Base-by-base conservation (phyloP, 2,113 vertebrate species). In the Boleophthalmus pectinirostris region DNA sequence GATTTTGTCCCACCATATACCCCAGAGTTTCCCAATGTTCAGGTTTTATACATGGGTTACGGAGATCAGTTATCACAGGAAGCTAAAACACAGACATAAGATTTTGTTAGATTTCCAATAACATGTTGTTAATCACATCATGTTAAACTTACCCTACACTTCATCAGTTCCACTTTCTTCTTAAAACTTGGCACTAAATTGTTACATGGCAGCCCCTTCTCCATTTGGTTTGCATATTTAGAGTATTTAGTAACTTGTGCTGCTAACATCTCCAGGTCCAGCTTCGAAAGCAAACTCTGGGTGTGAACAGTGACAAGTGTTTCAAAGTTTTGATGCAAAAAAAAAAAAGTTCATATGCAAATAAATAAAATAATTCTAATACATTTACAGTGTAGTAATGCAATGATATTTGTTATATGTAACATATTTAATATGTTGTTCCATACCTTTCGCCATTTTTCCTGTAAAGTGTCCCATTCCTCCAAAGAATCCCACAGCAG, bases 151-250 rank as follows among this genome's bases (percentile, higher is more conserved):
- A 95, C 95, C 95, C 94, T 95, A 78, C 93, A 92, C 88, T 89
- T 94, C 90, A 93, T 94, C 58, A 80, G 75, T 21, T 96, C 94
- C 79, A 96, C 94, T 8, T 93, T 93, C 0, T 71, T 56, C 87
- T 95, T 96, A 25, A 96, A 92, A 45, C 65, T 60, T 16, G 92
- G 88, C 38, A 95, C 90, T 3, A 94, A 91, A 11, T 70, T 93
- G 82, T 96, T 97, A 25, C 82, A 87, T 9, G 92, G 92, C 70
- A 97, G 90, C 14, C 94, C 94, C 79, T 94, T 95, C 86, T 96
- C 94, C 82, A 97, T 71, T 69, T 95, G 94, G 81, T 18, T 91
- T 78, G 95, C 86, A 69, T 92, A 91, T 82, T 95, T 94, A 76
- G 80, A 67, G 6, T 93, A 95, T 80, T 94, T 95, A 64, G 88